Percentiles rank a stretch among this genome's conserved stretches.
Evolutionary conservation across 2,113 vertebrate genomes (phyloP).

Genomic region (Cryptomyrus ogoouensis): DNA sequence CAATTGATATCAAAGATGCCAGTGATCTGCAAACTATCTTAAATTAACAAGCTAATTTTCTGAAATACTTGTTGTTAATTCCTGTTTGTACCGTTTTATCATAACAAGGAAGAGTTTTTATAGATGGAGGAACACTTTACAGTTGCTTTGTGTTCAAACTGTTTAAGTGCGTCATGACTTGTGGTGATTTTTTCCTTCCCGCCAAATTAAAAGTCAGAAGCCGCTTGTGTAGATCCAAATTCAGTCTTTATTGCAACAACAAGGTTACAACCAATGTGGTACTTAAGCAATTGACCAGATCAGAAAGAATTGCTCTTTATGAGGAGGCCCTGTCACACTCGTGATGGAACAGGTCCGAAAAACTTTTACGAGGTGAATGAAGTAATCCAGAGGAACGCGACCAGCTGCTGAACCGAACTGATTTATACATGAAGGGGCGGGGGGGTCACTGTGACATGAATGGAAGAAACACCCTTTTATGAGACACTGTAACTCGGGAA

Average conservation of each 20-base stretch:
- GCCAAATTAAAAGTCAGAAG: no score
- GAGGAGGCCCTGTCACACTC: neutral
- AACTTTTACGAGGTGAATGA: no score
- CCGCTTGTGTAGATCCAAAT: no score
- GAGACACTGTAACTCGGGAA: neutral
- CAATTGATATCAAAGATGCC: neutral
- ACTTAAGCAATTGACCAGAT: neutral
- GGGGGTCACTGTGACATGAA: no score
- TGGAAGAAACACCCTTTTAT: neutral
- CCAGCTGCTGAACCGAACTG: no score
- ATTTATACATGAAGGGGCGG: no score
- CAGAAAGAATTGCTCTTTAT: neutral
- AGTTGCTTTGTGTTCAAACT: neutral
- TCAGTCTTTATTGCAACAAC: no score
- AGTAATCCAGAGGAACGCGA: no score
- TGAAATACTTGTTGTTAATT: neutral
- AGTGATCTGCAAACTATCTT: neutral
- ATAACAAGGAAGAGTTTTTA: neutral
- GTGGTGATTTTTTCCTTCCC: no score
- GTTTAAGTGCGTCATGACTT: neutral
- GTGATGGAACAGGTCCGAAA: no score
- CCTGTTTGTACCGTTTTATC: neutral
- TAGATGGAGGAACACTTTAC: neutral
- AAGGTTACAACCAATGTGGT: no score
- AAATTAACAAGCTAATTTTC: neutral